Evolutionary conservation across 2,888 invertebrate species (phyloP).

Genomic region (Acronicta leporina): DNA sequence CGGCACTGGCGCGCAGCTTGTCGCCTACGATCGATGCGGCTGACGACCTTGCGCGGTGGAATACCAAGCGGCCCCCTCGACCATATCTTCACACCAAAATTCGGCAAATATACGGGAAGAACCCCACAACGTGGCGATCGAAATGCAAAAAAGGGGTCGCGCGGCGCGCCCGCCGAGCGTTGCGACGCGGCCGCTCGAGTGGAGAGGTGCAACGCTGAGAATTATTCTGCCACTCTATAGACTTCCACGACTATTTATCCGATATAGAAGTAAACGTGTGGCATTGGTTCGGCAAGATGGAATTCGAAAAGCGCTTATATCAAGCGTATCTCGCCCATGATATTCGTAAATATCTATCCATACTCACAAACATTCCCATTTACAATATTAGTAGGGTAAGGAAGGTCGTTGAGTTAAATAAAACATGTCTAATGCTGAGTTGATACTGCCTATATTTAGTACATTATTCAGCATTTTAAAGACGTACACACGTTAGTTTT

Average conservation of each 20-base stretch:
- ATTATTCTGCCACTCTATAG: neutral
- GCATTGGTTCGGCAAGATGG: neutral
- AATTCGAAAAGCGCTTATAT: no score
- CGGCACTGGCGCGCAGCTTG: conserved; percentile 68
- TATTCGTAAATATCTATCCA: conserved; percentile 1
- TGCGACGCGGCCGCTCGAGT: conserved; percentile 2
- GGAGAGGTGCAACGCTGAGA: conserved; percentile 9
- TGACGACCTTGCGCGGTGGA: conserved; percentile 77
- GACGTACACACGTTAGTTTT: no score
- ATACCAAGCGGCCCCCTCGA: conserved; percentile 28
- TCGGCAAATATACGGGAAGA: conserved; percentile 30
- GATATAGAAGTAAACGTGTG: neutral
- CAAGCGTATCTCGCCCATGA: neutral
- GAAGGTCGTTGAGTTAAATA: no score
- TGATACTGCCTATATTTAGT: no score
- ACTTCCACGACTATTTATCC: neutral
- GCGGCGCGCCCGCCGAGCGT: neutral
- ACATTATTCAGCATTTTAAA: no score
- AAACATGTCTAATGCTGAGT: no score
- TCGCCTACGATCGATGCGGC: conserved; percentile 76
- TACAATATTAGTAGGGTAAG: no score
- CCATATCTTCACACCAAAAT: conserved; percentile 46
- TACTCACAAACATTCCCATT: no score
- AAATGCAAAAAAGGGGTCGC: conserved; percentile 9
- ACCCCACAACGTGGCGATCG: conserved; percentile 20